Conservation (phyloP, 1,140 invertebrate genomes). For the Drosophila sucinea region DNA sequence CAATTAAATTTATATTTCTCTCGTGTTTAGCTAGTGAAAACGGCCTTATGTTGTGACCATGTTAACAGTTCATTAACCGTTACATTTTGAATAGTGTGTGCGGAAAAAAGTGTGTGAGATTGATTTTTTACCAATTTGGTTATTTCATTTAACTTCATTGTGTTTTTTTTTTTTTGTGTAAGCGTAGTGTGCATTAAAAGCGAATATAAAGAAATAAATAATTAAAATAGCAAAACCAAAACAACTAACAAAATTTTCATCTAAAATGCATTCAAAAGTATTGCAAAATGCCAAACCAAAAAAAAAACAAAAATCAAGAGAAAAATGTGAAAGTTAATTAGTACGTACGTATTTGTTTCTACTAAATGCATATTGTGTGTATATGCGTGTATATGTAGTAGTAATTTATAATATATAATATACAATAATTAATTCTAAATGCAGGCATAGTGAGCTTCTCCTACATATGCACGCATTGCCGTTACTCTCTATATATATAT, state of each 20-base stretch:
- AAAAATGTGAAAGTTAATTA: constrained; percentile 68
- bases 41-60: constrained; percentile 57
- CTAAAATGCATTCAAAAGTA: constrained; percentile 71
- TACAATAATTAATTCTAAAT: neutral
- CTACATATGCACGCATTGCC: constrained; percentile 63
- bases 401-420: constrained; percentile 7
- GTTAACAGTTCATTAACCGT: constrained; percentile 30
- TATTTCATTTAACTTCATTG: constrained; percentile 36
- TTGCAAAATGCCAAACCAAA: constrained; percentile 34
- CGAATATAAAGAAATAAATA: constrained; percentile 77
- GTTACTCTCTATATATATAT: constrained; percentile 55
- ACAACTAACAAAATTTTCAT: constrained; percentile 72
- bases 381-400: constrained; percentile 69
- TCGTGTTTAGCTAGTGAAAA: constrained; percentile 75
- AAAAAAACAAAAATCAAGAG: constrained; percentile 46
- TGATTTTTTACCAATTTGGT: constrained; percentile 24
- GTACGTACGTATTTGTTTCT: constrained; percentile 77
- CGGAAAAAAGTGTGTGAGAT: constrained; percentile 61
- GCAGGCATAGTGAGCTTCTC: constrained; percentile 16
- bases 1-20: constrained; percentile 55
- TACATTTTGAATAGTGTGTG: constrained; percentile 65
- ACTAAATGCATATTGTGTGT: constrained; percentile 73
- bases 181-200: constrained; percentile 81
- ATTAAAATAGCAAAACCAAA: constrained; percentile 69
- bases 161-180: constrained; percentile 52